A percentile compares a stretch with the other conserved stretches of the same genome.
Conservation (phyloP, 2,113 vertebrate species). For the Calyptomena viridis region DNA sequence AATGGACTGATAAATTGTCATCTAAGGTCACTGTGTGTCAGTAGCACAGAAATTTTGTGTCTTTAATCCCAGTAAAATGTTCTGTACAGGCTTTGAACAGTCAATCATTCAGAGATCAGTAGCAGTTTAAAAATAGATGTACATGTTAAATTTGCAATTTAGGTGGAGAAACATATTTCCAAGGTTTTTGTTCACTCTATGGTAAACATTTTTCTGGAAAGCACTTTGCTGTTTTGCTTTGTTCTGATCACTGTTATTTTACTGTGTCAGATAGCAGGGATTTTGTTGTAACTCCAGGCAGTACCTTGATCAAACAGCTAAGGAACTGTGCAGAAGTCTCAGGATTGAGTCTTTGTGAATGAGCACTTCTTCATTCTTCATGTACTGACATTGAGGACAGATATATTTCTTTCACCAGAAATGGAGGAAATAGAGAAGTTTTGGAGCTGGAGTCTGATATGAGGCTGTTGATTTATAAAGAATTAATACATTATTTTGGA, state of each 20-base stretch:
- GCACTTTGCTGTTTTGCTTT: background rate
- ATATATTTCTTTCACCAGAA: background rate
- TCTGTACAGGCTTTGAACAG: background rate
- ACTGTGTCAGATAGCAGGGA: background rate
- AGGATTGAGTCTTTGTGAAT: background rate
- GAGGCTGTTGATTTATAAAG: background rate
- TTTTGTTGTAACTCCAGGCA: background rate
- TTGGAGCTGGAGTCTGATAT: background rate
- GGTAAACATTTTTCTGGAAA: background rate
- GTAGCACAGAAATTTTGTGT: background rate
- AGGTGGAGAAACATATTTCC: background rate
- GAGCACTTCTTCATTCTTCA: background rate
- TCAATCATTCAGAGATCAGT: background rate
- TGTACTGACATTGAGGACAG: background rate
- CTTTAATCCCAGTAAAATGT: background rate
- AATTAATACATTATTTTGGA: background rate
- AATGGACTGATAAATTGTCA: background rate
- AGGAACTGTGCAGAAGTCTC: background rate
- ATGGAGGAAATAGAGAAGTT: background rate
- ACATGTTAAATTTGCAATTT: background rate
- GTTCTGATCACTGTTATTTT: background rate
- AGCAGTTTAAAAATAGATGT: background rate
- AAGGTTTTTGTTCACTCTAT: background rate
- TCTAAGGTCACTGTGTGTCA: rapidly evolving
- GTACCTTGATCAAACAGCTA: background rate